Evolutionary conservation across 2,888 invertebrate genomes (phyloP).

Genomic region (Athalia circularis): DNA sequence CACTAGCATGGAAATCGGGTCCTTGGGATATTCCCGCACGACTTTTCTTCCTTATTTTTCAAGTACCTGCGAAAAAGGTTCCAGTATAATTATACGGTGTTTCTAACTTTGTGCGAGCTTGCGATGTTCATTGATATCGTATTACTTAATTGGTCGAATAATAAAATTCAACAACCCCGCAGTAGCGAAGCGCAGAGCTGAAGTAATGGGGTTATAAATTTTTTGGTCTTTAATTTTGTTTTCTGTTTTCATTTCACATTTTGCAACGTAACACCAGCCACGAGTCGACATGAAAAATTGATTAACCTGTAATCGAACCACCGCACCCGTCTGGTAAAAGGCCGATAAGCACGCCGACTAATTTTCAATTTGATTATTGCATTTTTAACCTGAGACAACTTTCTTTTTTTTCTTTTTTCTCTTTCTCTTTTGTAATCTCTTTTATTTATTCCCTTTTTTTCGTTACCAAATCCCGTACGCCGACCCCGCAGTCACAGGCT

Average conservation of each 20-base stretch:
- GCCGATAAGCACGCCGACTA: constrained; percentile 21
- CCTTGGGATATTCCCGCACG: constrained; percentile 1
- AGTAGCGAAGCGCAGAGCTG: no score
- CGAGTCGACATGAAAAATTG: background rate
- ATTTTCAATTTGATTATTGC: constrained; percentile 26
- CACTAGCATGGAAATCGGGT: constrained; percentile 30
- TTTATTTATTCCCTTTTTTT: background rate
- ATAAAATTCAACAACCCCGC: no score
- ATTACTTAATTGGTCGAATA: no score
- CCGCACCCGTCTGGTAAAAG: constrained; percentile 11
- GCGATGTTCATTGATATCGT: no score
- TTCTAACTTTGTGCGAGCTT: no score
- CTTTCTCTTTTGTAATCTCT: background rate
- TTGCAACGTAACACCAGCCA: background rate
- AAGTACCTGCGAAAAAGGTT: no score
- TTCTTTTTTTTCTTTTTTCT: background rate
- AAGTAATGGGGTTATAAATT: no score
- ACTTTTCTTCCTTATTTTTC: no score
- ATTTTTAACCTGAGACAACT: constrained; percentile 33
- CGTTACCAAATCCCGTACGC: background rate
- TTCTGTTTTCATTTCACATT: no score
- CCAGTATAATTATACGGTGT: no score
- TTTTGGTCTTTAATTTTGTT: no score
- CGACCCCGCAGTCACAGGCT: constrained; percentile 45
- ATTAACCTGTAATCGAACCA: background rate